Percentiles rank a stretch among this genome's conserved stretches.
These are phyloP conservation scores for Amiota communis DNA, from an alignment of 2,888 invertebrate genomes.

Conservation along the genomic window DNA sequence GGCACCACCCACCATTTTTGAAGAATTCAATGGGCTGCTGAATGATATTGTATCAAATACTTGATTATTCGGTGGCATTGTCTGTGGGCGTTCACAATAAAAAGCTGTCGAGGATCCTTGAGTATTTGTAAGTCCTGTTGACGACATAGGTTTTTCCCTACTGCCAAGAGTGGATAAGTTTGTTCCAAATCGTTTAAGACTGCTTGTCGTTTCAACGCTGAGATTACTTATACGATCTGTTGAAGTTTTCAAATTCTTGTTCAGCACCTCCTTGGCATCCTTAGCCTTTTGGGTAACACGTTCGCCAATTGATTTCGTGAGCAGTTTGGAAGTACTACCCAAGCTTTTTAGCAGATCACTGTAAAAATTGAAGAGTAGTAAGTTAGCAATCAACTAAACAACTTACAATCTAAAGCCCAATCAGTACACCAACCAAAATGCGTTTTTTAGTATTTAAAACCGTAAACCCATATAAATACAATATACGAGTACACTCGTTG, in stretches of 20 bases:
- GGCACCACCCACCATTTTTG: slow-evolving; percentile 61
- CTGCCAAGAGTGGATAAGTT: slow-evolving; percentile 59
- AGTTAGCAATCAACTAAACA: too few relatives aligned
- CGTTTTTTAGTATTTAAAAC: slow-evolving; percentile 18
- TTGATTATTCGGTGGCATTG: slow-evolving; percentile 69
- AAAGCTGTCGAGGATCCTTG: background rate
- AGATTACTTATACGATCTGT: slow-evolving; percentile 65
- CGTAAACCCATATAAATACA: background rate
- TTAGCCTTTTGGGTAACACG: slow-evolving; percentile 70
- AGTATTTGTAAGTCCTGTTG: background rate
- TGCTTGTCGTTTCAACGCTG: slow-evolving; percentile 65
- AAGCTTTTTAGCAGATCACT: slow-evolving; percentile 71
- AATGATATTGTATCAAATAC: slow-evolving; percentile 71
- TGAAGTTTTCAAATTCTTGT: slow-evolving; percentile 70
- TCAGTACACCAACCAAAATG: background rate
- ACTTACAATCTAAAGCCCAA: background rate
- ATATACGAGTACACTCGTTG: too few relatives aligned
- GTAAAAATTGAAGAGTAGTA: background rate
- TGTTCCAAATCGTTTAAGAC: slow-evolving; percentile 64
- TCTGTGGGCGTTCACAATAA: slow-evolving; percentile 68
- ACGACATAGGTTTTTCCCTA: slow-evolving; percentile 33
- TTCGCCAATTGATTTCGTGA: slow-evolving; percentile 72
- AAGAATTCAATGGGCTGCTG: slow-evolving; percentile 69
- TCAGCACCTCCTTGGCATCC: slow-evolving; percentile 70
- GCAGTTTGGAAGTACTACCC: slow-evolving; percentile 70